Evolutionary conservation across 2,113 vertebrate species (phyloP).

Genomic region (Rhinopithecus roxellana): DNA sequence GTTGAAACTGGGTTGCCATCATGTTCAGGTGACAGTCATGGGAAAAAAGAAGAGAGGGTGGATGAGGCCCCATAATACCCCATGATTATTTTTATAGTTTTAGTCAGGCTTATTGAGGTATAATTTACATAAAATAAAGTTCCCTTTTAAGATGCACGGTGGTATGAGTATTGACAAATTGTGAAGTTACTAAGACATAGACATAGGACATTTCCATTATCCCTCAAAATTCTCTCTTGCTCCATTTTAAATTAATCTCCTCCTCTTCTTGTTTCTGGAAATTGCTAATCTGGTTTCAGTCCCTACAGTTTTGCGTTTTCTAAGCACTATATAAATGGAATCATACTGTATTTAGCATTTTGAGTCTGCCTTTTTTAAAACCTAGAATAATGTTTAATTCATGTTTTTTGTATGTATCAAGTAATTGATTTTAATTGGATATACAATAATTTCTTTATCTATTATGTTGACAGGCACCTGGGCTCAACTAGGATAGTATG

Average conservation of each 20-base stretch:
- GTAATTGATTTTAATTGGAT: not conserved
- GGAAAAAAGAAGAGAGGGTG: not conserved
- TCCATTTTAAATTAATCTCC: not conserved
- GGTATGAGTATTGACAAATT: not conserved
- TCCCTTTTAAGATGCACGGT: not conserved
- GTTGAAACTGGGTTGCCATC: not conserved
- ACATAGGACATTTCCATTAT: not conserved
- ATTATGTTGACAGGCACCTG: not conserved
- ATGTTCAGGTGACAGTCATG: not conserved
- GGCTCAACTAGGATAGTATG: not conserved
- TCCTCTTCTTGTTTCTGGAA: not conserved
- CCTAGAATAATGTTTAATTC: not conserved
- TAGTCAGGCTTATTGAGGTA: not conserved
- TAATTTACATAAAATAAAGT: not conserved
- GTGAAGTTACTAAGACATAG: not conserved
- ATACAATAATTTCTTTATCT: not conserved
- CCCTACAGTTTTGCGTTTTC: not conserved
- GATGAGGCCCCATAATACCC: not conserved
- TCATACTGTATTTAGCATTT: not conserved
- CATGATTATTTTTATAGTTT: not conserved
- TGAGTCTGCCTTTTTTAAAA: not conserved
- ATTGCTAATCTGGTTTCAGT: not conserved
- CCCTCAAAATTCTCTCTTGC: not conserved
- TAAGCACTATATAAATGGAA: not conserved
- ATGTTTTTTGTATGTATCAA: not conserved